Evolutionary conservation across 2,888 invertebrate species (phyloP).

Genomic region (Strigamia maritima): DNA sequence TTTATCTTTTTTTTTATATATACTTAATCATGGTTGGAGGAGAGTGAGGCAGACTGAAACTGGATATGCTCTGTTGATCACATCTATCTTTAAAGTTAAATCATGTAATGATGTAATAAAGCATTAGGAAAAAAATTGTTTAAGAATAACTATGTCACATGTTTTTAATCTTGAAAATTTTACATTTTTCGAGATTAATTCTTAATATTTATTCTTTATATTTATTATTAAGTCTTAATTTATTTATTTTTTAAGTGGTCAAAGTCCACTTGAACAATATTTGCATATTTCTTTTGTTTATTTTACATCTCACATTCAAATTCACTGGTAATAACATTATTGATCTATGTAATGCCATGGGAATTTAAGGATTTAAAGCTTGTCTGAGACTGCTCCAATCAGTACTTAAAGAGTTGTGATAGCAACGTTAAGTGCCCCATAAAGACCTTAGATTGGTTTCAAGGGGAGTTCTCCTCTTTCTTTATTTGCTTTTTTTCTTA

Average conservation of each 20-base stretch:
- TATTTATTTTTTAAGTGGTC: no score
- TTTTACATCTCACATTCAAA: background rate
- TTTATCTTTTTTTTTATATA: background rate
- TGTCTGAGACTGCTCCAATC: slow-evolving; percentile 25
- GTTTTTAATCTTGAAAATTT: no score
- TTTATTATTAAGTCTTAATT: no score
- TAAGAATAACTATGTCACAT: no score
- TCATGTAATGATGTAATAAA: no score
- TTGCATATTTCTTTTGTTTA: background rate
- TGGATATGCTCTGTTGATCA: background rate
- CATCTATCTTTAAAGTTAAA: no score
- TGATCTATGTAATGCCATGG: background rate
- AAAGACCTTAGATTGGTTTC: slow-evolving; percentile 3
- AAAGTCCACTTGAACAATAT: no score
- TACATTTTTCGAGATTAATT: no score
- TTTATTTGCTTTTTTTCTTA: background rate
- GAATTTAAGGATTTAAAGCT: slow-evolving; percentile 13
- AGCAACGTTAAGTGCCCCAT: background rate
- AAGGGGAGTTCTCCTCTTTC: background rate
- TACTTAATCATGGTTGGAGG: background rate
- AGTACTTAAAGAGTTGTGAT: slow-evolving; percentile 31
- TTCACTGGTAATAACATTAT: background rate
- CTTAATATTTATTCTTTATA: no score
- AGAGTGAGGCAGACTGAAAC: background rate
- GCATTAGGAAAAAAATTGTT: no score